Conservation (phyloP, 2,888 invertebrate species). For the Dugesia japonica region DNA sequence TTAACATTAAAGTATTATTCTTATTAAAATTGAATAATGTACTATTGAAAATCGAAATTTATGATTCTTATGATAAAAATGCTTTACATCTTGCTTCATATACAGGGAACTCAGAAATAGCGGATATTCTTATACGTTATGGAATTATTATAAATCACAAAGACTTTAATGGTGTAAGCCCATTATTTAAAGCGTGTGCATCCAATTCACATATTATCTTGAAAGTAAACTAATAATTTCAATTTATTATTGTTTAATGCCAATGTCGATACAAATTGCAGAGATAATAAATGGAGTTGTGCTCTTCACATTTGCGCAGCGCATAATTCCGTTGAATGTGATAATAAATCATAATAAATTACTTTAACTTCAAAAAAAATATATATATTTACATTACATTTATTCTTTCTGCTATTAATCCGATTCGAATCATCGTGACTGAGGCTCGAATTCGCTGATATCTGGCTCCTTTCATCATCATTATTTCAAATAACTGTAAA, state of each 20-base stretch:
- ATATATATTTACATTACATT: no score
- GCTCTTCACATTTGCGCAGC: slow-evolving; percentile 10
- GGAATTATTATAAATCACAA: background rate
- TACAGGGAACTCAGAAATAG: background rate
- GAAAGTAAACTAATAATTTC: background rate
- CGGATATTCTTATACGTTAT: background rate
- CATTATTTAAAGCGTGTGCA: background rate
- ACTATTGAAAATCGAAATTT: background rate
- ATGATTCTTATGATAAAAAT: background rate
- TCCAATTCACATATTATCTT: background rate
- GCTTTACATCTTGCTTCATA: background rate
- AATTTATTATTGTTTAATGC: background rate
- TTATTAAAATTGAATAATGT: no score
- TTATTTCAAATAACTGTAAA: no score
- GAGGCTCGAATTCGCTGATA: no score
- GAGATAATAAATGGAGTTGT: background rate
- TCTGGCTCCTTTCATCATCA: no score
- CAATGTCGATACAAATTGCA: background rate
- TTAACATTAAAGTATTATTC: background rate
- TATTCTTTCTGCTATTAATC: no score
- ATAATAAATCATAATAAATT: no score
- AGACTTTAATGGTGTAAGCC: background rate
- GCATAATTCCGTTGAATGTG: background rate
- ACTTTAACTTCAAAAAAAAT: no score
- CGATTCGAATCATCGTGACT: no score